Evolutionary conservation across 2,888 invertebrate species (phyloP), one percentile per base, ranked within the genome.

Genomic region (Lasioglossum oenotherae): DNA sequence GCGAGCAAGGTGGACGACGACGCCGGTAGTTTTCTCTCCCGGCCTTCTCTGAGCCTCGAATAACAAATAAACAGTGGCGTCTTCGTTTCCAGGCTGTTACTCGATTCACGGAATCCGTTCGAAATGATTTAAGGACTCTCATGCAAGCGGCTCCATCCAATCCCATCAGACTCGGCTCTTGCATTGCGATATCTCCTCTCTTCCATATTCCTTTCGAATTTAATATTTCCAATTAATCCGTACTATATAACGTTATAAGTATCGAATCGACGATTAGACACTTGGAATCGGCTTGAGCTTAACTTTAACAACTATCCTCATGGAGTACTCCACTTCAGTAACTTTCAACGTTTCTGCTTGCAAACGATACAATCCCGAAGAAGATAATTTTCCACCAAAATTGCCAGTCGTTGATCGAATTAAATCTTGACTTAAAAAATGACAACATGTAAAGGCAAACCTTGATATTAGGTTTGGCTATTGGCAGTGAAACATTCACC

Each of bases 51-150:
- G 73, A 80, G 75, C 71, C 83, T 82, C 71, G 74, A 89, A 85
- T 88, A 90, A 90, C 89, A 89, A 90, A 90, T 85, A 90, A 89
- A 89, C 82, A 85, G 73, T 57, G 83, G 74, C 86, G 83, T 46
- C 67, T 76, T 19, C 79, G 82, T 74, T 82, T 78, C 74, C 46
- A 73, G 72, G 73, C 71, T 67, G 79, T 75, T 67, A 84, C 77
- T 64, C 75, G 49, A 35, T 87, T 84, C 87, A 80, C 4, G 86
- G 87, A 86, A 86, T 75, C 19, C 81, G 46, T 38, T 72, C 31
- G 27, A 75, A 49, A 84, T 81, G 85, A 81, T 85, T 84, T 81
- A 81, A 80, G 46, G 23, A 53, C 38, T 16, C 69, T 35, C 23
- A 1, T 67, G n/a, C 44, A 49, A 64, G 60, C 67, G 14, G 27